A percentile compares a stretch with the other conserved stretches of the same genome.
Conservation (phyloP, 1,140 invertebrate genomes). For the Trichoplusia ni region DNA sequence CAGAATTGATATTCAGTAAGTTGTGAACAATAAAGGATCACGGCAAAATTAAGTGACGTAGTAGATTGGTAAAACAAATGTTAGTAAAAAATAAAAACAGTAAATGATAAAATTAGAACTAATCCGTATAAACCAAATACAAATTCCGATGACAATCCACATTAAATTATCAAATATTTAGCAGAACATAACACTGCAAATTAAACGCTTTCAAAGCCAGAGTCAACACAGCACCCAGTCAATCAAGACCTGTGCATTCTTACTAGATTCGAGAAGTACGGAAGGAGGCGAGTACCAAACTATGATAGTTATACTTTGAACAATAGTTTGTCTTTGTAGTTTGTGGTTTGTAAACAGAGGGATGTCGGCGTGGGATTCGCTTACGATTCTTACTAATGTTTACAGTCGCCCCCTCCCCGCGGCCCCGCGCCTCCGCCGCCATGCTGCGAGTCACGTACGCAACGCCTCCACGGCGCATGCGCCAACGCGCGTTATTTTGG, state of each 20-base stretch:
- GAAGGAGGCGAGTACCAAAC: conserved; percentile 5
- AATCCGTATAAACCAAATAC: too few species aligned
- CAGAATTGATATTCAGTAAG: too few species aligned
- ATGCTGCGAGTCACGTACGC: conserved; percentile 75
- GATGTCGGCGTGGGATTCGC: conserved; percentile 44
- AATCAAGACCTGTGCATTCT: not conserved
- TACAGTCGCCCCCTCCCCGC: conserved; percentile 49
- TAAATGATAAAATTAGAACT: too few species aligned
- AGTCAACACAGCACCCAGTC: not conserved
- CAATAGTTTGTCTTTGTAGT: too few species aligned
- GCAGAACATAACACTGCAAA: not conserved
- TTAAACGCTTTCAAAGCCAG: not conserved
- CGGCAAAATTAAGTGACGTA: too few species aligned
- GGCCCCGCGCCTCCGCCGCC: conserved; percentile 44
- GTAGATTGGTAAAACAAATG: too few species aligned
- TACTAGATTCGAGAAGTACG: not conserved
- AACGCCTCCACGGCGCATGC: conserved; percentile 59
- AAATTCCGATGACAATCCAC: not conserved
- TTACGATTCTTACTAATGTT: conserved; percentile 59
- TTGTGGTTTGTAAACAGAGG: conserved; percentile 60
- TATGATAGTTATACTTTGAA: conserved; percentile 9
- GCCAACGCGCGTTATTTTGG: conserved; percentile 47
- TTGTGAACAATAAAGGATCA: too few species aligned
- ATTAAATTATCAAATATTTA: not conserved
- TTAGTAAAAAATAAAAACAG: too few species aligned